Conservation (phyloP, 2,113 vertebrate genomes). For the Ifrita kowaldi region DNA sequence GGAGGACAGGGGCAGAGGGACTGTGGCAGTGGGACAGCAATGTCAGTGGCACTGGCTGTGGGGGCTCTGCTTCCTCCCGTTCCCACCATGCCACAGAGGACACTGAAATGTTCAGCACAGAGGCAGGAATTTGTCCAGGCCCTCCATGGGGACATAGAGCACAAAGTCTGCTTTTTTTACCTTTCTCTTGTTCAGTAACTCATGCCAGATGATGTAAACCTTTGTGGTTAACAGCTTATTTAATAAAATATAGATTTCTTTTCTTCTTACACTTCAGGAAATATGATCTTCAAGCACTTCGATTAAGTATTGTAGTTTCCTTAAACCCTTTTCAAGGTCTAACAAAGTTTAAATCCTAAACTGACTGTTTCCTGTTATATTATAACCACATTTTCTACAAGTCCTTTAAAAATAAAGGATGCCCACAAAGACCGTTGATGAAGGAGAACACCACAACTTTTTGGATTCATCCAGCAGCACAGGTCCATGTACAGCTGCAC, state of each 20-base stretch:
- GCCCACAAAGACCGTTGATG: rapidly evolving
- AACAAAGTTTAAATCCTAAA: constrained; percentile 23
- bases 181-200: background rate
- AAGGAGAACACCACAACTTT: background rate
- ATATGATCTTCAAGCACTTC: background rate
- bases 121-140: background rate
- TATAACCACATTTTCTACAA: background rate
- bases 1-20: background rate
- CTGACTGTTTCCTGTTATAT: background rate
- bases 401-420: background rate
- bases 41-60: background rate
- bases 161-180: background rate
- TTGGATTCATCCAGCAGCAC: background rate
- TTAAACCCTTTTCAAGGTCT: background rate
- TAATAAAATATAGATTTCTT: constrained; percentile 37
- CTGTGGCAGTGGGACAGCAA: background rate
- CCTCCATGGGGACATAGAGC: background rate
- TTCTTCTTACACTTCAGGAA: background rate
- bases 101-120: rapidly evolving
- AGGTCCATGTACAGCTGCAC: background rate
- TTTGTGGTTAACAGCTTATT: constrained; percentile 17
- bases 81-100: rapidly evolving
- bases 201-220: background rate
- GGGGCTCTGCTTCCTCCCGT: rapidly evolving
- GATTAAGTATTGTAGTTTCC: background rate